A percentile compares a stretch with the other conserved stretches of the same genome.
These are phyloP conservation scores for Galendromus occidentalis DNA, from an alignment of 1,140 invertebrate species.

Conservation along the genomic window DNA sequence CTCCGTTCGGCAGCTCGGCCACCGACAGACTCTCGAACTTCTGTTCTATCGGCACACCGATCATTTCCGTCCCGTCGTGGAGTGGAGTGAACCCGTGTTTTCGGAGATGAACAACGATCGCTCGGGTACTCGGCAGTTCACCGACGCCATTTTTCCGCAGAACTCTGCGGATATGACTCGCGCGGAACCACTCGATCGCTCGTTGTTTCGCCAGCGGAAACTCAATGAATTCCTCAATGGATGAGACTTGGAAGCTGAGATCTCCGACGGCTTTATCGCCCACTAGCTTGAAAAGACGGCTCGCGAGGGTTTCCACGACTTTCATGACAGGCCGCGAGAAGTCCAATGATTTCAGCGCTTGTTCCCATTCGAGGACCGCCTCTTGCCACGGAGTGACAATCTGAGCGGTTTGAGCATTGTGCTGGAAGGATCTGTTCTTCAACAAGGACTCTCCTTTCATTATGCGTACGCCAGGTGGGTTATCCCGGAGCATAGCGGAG, in stretches of 20 bases:
- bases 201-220: constrained; percentile 33
- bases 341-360: constrained; percentile 16
- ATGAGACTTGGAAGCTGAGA: constrained; percentile 32
- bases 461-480: background rate
- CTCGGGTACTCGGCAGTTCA: background rate
- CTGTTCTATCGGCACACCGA: background rate
- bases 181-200: constrained; percentile 20
- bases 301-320: constrained; percentile 25
- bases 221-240: constrained; percentile 29
- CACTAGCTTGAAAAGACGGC: constrained; percentile 26
- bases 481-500: background rate
- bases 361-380: constrained; percentile 14
- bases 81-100: background rate
- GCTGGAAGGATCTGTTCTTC: background rate
- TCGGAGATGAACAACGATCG: background rate
- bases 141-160: background rate
- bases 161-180: background rate
- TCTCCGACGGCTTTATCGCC: constrained; percentile 25
- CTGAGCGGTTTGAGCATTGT: constrained; percentile 11
- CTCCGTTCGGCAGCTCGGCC: no score
- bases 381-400: constrained; percentile 15
- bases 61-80: background rate
- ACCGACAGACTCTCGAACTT: no score
- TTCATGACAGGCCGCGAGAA: constrained; percentile 13
- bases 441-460: constrained; percentile 4